Evolutionary conservation across 2,888 invertebrate genomes (phyloP).

Genomic region (Troilus luridus): DNA sequence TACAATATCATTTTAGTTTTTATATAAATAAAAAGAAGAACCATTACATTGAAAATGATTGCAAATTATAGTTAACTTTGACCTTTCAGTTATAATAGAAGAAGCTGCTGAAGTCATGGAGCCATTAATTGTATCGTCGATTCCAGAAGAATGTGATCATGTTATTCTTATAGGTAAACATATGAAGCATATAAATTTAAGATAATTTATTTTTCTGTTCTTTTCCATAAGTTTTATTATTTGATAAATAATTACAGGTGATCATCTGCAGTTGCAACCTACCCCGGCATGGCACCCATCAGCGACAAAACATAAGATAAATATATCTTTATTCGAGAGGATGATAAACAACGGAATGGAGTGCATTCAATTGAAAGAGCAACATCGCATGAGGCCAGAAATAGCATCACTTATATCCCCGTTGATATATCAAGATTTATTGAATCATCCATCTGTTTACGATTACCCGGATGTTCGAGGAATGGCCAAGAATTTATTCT

Average conservation of each 20-base stretch:
- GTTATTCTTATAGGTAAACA: constrained; percentile 82
- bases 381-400: constrained; percentile 74
- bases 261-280: constrained; percentile 70
- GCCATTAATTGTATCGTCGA: constrained; percentile 82
- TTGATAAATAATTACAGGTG: constrained; percentile 61
- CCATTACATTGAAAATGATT: background rate
- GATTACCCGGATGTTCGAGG: constrained; percentile 75
- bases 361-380: constrained; percentile 69
- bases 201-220: background rate
- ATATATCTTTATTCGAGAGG: constrained; percentile 73
- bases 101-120: constrained; percentile 93
- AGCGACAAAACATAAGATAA: constrained; percentile 70
- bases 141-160: constrained; percentile 82
- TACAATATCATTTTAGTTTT: too few species aligned
- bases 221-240: background rate
- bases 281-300: constrained; percentile 70
- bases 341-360: constrained; percentile 70
- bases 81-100: constrained; percentile 80
- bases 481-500: constrained; percentile 77
- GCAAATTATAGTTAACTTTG: constrained; percentile 46
- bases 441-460: constrained; percentile 75
- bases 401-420: constrained; percentile 72
- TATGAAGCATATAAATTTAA: constrained; percentile 63
- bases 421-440: constrained; percentile 77
- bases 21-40: too few species aligned